A percentile compares a stretch with the other conserved stretches of the same genome.
Conservation (phyloP, 2,797 vertebrate species). For the Lepus oiostolus region DNA sequence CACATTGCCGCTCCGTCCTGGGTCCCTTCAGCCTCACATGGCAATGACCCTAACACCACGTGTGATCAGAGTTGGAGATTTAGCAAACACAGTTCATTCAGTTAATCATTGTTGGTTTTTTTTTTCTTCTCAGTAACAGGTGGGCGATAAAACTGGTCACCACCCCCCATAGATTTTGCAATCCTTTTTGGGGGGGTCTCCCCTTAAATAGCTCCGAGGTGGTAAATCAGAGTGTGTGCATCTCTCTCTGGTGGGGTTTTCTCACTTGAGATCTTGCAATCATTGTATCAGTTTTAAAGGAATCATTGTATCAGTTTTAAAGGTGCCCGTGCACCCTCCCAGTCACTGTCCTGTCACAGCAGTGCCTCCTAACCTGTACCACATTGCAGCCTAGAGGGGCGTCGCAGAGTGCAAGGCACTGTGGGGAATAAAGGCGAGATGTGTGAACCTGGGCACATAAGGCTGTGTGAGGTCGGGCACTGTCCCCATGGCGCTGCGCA, state of each 20-base stretch:
- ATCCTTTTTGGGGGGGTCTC: not conserved
- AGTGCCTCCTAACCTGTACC: too few species aligned
- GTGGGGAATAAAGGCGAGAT: not conserved
- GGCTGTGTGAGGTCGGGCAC: not conserved
- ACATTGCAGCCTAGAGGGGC: fast-evolving
- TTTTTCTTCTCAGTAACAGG: not conserved
- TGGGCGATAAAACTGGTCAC: not conserved
- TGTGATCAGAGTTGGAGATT: not conserved
- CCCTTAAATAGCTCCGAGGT: not conserved
- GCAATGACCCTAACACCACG: not conserved
- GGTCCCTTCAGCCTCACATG: not conserved
- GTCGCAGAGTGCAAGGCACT: not conserved
- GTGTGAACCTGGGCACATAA: not conserved
- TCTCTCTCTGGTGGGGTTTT: not conserved
- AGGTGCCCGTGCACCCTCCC: not conserved
- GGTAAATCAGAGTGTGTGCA: not conserved
- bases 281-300: not conserved
- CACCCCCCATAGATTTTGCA: not conserved
- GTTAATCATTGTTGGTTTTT: constrained; percentile 51
- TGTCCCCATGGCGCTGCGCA: too few species aligned
- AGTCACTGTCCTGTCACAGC: not conserved
- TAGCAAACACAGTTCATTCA: not conserved
- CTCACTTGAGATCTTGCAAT: not conserved
- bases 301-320: not conserved
- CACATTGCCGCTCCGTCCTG: not conserved